Base-by-base conservation (phyloP, 2,797 vertebrate genomes). In the Sphaeramia orbicularis region DNA sequence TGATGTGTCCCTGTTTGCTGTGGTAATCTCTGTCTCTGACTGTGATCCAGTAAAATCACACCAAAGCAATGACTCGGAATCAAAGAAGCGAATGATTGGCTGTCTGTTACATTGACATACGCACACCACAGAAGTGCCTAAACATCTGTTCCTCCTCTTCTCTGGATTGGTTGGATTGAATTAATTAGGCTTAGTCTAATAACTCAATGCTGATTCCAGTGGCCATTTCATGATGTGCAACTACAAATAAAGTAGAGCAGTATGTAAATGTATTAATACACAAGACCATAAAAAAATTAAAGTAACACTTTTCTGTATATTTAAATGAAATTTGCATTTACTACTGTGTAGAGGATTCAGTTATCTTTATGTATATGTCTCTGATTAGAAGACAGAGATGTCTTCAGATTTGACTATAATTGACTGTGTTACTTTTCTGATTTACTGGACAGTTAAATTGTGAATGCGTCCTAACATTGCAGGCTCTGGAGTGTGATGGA, bases 51-150 rank as follows among this genome's bases (percentile, higher is more conserved):
- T 35, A 43, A 65, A 49, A 61, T 59, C 53, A 74, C 65, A 78
- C 67, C 52, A 78, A 77, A 83, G 74, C 71, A 37, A 16, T 68
- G 74, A 75, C 36, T 79, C 64, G 40, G 56, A 52, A 45, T 74
- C 65, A 78, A 51, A 71, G 51, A 43, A 37, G 41, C 65, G 30
- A 48, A 49, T 32, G 18, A 73, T 64, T 72, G 63, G 76, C 52
- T 0, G 18, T 16, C 37, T 37, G 12, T 36, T 19, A 12, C 36
- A 42, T 15, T 8, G 49, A 74, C 60, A 53, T 45, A 19, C 57
- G 9, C 9, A 54, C 24, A 68, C 15, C 63, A 47, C 73, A 71
- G 45, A 13, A 1, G 13, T 38, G 49, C 44, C 36, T 54, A 7
- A 48, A 70, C 72, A 76, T 78, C 75, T 83, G 72, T 38, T 70